phyloP scores from a whole-genome alignment of 2,113 vertebrate genomes.

The Oncorhynchus masou region DNA sequence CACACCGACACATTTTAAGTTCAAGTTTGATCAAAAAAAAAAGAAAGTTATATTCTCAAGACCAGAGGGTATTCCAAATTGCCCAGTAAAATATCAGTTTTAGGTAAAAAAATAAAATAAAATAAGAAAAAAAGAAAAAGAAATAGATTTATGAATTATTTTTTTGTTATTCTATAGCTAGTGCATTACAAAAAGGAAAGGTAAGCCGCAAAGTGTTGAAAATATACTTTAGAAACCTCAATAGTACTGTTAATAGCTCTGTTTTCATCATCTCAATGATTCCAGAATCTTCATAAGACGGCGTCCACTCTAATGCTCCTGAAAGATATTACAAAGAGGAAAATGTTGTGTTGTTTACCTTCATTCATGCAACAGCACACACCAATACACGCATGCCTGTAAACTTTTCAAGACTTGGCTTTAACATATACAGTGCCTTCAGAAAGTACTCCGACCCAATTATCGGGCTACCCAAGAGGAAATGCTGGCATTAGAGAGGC shows the following conservation, averaged over 20 bases:
- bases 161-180: constrained; percentile 79
- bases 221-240: constrained; percentile 84
- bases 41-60: constrained; percentile 31
- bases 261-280: constrained; percentile 67
- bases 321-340: constrained; percentile 23
- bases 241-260: constrained; percentile 75
- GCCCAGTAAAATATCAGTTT: constrained; percentile 60
- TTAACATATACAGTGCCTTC: too few relatives aligned
- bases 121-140: too few relatives aligned
- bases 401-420: too few relatives aligned
- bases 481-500: too few relatives aligned
- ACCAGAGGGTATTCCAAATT: constrained; percentile 60
- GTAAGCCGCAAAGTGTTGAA: constrained; percentile 82
- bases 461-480: too few relatives aligned
- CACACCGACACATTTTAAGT: constrained; percentile 58
- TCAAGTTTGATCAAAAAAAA: constrained; percentile 70
- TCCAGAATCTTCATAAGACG: constrained; percentile 46
- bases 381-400: too few relatives aligned
- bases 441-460: too few relatives aligned
- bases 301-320: constrained; percentile 88
- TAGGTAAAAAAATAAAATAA: constrained; percentile 19
- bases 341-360: constrained; percentile 15
- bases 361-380: too few relatives aligned
- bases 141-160: too few relatives aligned
- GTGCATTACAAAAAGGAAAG: constrained; percentile 83